Conservation (phyloP, 2,113 vertebrate species). For the Coreoperca whiteheadi region DNA sequence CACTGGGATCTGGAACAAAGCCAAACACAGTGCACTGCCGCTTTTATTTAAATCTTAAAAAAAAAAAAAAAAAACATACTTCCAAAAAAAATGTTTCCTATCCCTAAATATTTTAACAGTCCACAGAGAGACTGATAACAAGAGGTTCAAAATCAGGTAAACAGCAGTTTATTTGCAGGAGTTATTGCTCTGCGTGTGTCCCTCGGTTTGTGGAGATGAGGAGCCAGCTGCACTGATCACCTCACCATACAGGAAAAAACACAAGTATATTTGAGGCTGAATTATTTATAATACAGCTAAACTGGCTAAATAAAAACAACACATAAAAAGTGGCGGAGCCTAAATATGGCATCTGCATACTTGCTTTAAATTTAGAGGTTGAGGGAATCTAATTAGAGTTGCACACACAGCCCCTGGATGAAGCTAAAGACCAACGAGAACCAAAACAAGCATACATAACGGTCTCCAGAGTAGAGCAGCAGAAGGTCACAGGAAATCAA, state of each 20-base stretch:
- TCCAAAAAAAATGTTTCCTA: constrained; percentile 27
- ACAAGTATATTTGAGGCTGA: constrained; percentile 44
- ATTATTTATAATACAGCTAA: constrained; percentile 73
- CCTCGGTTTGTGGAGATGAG: constrained; percentile 39
- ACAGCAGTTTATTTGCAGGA: constrained; percentile 50
- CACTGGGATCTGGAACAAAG: constrained; percentile 20
- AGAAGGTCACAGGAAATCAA: constrained; percentile 67
- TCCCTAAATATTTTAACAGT: constrained; percentile 58
- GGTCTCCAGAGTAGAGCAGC: constrained; percentile 36
- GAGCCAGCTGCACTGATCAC: constrained; percentile 31
- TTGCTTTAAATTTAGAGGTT: constrained; percentile 44
- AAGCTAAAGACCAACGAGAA: constrained; percentile 56
- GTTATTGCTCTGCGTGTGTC: not conserved
- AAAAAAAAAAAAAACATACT: not conserved
- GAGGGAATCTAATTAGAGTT: constrained; percentile 65
- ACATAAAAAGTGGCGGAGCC: constrained; percentile 51
- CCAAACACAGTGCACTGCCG: constrained; percentile 30
- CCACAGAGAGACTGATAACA: constrained; percentile 44
- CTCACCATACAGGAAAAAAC: constrained; percentile 44
- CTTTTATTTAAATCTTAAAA: constrained; percentile 34
- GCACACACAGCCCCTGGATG: constrained; percentile 34
- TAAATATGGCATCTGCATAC: constrained; percentile 63
- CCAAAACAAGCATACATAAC: constrained; percentile 53
- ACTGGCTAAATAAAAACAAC: constrained; percentile 60
- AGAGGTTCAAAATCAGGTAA: constrained; percentile 64